Base-by-base conservation (phyloP, 2,888 invertebrate species). In the Scaptomyza flava region DNA sequence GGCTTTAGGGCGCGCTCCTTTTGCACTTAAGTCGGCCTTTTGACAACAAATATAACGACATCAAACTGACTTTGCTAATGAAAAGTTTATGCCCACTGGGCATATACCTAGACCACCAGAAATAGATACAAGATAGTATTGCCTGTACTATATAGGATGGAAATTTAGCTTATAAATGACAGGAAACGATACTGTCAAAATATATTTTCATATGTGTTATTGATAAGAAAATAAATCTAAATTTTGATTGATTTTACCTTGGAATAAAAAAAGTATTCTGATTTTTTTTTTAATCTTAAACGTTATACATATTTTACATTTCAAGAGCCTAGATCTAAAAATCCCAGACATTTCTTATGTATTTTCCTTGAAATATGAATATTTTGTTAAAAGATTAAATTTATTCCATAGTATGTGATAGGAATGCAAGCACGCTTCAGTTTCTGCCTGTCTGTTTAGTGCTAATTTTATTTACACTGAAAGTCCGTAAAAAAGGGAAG, bases 11-110 rank as follows among this genome's bases (percentile, higher is more conserved):
- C 45, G n/a, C 33, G 41, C 57, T 31, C 33, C 62, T 59, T 53
- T 53, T 76, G 79, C 79, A 78, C 83, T 83, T 69, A 71, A 75
- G 72, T 48, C 75, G 43, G 27, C 70, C 75, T 69, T 65, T 69
- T 42, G 59, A 66, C 70, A 62, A n/a, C 58, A 64, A n/a, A 52
- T 34, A 38, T 36, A 68, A 38, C 36, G 31, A 17, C 58, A 62
- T 61, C 62, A 77, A 73, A 59, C 67, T 66, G 68, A 79, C 79
- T 82, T 82, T 85, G 82, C 82, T 82, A 85, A 82, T 82, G 85
- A 85, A 85, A 85, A 84, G 75, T 84, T 81, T 81, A 81, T 79
- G 81, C 74, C 81, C 72, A 64, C 54, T 54, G 79, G 84, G 77
- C 61, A 62, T 14, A 48, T 64, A 75, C 82, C 70, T 65, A 59